Percentiles rank a stretch among this genome's conserved stretches.
These are phyloP conservation scores for Thymelicus sylvestris DNA, from an alignment of 2,888 invertebrate species.

Conservation along the genomic window DNA sequence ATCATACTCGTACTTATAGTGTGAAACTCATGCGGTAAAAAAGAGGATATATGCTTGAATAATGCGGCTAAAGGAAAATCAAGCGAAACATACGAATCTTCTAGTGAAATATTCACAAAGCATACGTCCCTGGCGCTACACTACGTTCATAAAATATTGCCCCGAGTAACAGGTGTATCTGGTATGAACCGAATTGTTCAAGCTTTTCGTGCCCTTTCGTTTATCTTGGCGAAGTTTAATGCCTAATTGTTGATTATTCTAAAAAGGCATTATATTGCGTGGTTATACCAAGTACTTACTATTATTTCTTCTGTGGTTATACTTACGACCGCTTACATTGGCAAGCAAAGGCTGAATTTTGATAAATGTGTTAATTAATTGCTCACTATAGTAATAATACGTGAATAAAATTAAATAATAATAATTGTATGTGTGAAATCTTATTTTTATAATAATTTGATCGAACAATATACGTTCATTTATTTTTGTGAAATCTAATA, in stretches of 20 bases:
- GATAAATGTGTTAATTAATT: too few species aligned
- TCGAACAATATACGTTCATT: too few species aligned
- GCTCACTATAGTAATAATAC: too few species aligned
- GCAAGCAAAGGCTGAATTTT: too few species aligned
- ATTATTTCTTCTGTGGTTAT: too few species aligned
- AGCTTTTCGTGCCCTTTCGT: conserved; percentile 50
- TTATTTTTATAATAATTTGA: too few species aligned
- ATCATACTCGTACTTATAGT: neutral
- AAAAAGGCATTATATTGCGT: too few species aligned
- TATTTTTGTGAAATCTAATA: too few species aligned
- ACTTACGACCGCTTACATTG: too few species aligned
- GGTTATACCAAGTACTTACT: too few species aligned
- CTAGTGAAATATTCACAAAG: conserved; percentile 41
- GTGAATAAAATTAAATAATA: too few species aligned
- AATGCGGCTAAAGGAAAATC: conserved; percentile 7
- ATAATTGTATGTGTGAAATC: too few species aligned
- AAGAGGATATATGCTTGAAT: neutral
- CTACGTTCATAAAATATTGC: conserved; percentile 50
- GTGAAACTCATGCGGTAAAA: neutral
- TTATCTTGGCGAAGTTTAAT: conserved; percentile 40
- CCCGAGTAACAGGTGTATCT: conserved; percentile 58
- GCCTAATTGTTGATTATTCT: neutral
- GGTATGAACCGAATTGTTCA: conserved; percentile 46
- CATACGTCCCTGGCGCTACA: conserved; percentile 41
- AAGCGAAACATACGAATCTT: conserved; percentile 21